Conservation (phyloP, 2,113 vertebrate species). For the Cygnus buccinator region DNA sequence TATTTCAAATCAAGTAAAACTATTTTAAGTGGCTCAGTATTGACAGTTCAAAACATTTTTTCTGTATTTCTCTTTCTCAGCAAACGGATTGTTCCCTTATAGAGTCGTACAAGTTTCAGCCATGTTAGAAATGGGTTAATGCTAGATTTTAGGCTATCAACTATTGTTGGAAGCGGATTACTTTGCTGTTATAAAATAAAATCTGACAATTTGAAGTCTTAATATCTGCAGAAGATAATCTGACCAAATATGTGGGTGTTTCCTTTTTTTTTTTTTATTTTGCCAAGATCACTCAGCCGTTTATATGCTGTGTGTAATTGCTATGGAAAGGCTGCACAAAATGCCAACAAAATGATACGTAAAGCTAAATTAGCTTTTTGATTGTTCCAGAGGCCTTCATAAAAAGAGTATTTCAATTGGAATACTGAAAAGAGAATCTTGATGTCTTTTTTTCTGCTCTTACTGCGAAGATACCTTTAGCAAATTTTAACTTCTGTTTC, state of each 20-base stretch:
- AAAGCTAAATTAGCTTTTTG: not conserved
- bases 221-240: conserved; percentile 35
- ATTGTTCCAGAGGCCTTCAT: not conserved
- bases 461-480: not conserved
- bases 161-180: conserved; percentile 57
- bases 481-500: not conserved
- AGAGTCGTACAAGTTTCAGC: conserved; percentile 7
- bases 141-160: conserved; percentile 54
- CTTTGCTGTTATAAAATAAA: conserved; percentile 44
- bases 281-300: not conserved
- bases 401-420: not conserved
- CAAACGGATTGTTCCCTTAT: conserved; percentile 30
- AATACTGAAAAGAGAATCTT: not conserved
- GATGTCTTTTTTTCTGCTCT: not conserved
- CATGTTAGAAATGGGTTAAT: conserved; percentile 63
- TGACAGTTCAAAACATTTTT: not conserved
- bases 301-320: not conserved
- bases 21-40: not conserved
- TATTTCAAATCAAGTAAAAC: not conserved
- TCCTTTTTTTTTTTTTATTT: not conserved
- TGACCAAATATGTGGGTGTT: not conserved
- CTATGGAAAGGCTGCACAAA: not conserved
- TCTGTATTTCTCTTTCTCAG: not conserved
- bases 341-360: not conserved
- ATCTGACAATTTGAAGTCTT: conserved; percentile 27